Evolutionary conservation across 2,113 vertebrate species (phyloP).

Genomic region (Passer domesticus): DNA sequence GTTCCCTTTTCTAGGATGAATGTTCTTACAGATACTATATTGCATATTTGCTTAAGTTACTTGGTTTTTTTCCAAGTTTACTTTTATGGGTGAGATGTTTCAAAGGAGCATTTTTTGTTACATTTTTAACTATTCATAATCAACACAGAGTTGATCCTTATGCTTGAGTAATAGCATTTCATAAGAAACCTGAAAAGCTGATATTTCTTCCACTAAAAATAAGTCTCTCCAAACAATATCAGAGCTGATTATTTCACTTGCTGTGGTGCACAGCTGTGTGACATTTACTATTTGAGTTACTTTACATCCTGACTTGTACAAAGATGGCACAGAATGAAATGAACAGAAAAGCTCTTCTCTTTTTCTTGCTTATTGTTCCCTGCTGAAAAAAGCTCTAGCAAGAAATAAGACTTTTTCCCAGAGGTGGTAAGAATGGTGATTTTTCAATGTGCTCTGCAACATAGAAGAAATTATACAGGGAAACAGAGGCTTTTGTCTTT

Average conservation of each 20-base stretch:
- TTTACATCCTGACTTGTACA: not conserved
- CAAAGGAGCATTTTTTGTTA: not conserved
- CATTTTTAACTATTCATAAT: not conserved
- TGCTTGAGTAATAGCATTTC: not conserved
- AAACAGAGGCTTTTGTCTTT: slow-evolving; percentile 1
- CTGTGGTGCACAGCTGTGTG: not conserved
- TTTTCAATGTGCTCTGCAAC: not conserved
- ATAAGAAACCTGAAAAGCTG: not conserved
- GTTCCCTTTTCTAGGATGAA: not conserved
- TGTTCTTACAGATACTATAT: not conserved
- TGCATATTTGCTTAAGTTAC: not conserved
- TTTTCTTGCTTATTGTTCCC: not conserved
- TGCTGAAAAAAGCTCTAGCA: not conserved
- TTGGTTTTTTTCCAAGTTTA: not conserved
- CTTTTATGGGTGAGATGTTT: not conserved
- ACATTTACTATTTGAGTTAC: not conserved
- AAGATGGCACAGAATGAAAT: not conserved
- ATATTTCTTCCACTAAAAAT: not conserved
- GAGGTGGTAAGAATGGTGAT: not conserved
- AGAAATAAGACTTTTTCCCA: slow-evolving; percentile 6
- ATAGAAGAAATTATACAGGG: not conserved
- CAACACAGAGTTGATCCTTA: not conserved
- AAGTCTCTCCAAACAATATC: not conserved
- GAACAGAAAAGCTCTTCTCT: not conserved
- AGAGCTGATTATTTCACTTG: not conserved